Conservation (phyloP, 2,888 invertebrate species). For the Caradrina kadenii region DNA sequence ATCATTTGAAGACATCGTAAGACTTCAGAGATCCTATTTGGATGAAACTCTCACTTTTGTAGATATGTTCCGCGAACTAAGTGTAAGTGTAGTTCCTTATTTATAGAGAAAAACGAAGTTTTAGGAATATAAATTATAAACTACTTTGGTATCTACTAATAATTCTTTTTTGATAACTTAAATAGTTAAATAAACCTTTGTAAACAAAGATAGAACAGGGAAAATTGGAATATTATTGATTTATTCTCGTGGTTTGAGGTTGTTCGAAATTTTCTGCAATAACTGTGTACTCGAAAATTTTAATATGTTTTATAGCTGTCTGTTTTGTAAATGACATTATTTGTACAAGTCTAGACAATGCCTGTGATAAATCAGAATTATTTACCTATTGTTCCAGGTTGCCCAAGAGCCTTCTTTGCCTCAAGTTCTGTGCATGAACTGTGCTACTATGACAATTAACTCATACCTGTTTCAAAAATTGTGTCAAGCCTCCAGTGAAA, state of each 20-base stretch:
- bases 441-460: conserved; percentile 74
- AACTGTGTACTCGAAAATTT: too few species aligned
- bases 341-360: too few species aligned
- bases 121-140: not conserved
- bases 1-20: conserved; percentile 71
- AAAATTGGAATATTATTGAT: too few species aligned
- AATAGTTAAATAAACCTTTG: too few species aligned
- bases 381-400: conserved; percentile 69
- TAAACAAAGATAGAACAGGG: too few species aligned
- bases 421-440: conserved; percentile 75
- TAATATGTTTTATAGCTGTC: too few species aligned
- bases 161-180: not conserved
- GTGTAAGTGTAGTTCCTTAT: conserved; percentile 70
- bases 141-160: not conserved
- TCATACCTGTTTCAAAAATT: conserved; percentile 79
- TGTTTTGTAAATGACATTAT: too few species aligned
- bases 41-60: conserved; percentile 72
- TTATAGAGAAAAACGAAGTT: not conserved
- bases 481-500: conserved; percentile 71
- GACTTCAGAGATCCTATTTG: conserved; percentile 71
- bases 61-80: conserved; percentile 77
- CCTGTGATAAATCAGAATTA: not conserved
- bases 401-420: conserved; percentile 73
- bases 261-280: too few species aligned
- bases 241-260: too few species aligned